Evolutionary conservation across 2,888 invertebrate species (phyloP).

Genomic region (Drosophila paramelanica): DNA sequence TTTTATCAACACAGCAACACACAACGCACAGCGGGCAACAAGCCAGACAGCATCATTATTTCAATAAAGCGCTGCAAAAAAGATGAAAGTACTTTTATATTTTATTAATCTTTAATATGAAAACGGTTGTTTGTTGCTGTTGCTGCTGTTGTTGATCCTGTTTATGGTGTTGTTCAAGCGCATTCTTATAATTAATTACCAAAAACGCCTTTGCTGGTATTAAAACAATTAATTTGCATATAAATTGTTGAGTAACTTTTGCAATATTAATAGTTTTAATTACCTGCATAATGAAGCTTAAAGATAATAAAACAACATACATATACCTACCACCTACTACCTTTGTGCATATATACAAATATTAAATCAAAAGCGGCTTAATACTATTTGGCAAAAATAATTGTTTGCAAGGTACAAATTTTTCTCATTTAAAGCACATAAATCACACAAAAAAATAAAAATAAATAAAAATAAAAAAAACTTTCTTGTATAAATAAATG

Average conservation of each 20-base stretch:
- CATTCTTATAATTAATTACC: conserved; percentile 41
- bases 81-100: conserved; percentile 40
- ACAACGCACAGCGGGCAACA: conserved; percentile 5
- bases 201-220: conserved; percentile 28
- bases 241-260: conserved; percentile 18
- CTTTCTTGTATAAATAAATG: no score
- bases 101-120: conserved; percentile 42
- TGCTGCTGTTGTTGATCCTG: not conserved
- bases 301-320: conserved; percentile 25
- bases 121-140: conserved; percentile 6
- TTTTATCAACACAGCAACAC: conserved; percentile 11
- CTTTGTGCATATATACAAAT: not conserved
- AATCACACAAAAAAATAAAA: no score
- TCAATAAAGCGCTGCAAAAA: conserved; percentile 37
- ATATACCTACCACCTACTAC: not conserved
- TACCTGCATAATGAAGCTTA: conserved; percentile 49
- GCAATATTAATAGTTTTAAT: conserved; percentile 58
- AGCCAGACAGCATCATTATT: conserved; percentile 35
- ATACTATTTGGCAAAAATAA: not conserved
- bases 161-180: conserved; percentile 9
- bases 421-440: no score
- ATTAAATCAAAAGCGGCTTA: conserved; percentile 3
- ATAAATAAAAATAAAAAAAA: no score
- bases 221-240: conserved; percentile 63
- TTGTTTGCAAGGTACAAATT: not conserved